Percentiles rank a stretch among this genome's conserved stretches.
Conservation (phyloP, 2,888 invertebrate genomes). For the Microctonus brassicae region DNA sequence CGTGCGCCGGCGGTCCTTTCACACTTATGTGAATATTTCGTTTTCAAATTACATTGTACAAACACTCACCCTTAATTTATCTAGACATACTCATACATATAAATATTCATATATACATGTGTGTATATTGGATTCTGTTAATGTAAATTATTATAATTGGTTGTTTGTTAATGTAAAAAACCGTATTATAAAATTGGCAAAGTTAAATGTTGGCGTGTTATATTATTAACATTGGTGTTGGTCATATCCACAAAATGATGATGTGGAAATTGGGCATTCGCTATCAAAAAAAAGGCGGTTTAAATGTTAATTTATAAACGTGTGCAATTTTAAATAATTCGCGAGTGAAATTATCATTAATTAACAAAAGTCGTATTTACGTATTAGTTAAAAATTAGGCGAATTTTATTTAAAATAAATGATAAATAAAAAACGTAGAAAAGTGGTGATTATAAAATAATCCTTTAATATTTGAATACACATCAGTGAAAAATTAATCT, state of each 20-base stretch:
- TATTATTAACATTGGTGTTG: conserved; percentile 32
- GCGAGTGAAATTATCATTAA: conserved; percentile 7
- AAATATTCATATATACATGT: no score
- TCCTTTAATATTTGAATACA: no score
- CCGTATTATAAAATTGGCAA: no score
- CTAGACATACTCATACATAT: not conserved
- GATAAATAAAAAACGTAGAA: not conserved
- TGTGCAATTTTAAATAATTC: not conserved
- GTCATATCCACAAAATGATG: not conserved
- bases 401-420: not conserved
- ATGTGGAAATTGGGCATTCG: not conserved
- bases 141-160: no score
- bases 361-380: not conserved
- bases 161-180: no score
- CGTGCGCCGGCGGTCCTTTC: conserved; percentile 48
- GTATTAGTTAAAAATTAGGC: not conserved
- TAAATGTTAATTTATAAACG: conserved; percentile 1
- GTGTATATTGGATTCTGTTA: no score
- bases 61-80: not conserved
- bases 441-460: not conserved
- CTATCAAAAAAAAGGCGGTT: not conserved
- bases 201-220: conserved; percentile 29
- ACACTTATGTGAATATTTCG: conserved; percentile 9
- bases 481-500: not conserved
- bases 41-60: not conserved